Evolutionary conservation across 1,140 invertebrate genomes (phyloP), one percentile per base, ranked within the genome.

Genomic region (Anthonomus grandis): DNA sequence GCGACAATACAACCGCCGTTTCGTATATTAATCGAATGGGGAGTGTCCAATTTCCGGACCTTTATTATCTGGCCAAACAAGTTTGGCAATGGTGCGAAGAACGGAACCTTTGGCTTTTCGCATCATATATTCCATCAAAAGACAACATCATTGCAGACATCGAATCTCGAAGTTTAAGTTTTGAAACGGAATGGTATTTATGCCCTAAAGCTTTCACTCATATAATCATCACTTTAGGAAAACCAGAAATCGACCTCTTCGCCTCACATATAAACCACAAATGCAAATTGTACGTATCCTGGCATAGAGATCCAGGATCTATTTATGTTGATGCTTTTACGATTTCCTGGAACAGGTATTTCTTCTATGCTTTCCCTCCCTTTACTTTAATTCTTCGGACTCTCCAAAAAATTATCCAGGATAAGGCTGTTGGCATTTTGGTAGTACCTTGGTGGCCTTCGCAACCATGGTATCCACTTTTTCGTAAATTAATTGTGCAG

Each of bases 51-150:
- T 67, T 57, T 21, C 65, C 64, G 0, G 57, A 71, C 24, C 46
- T 74, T 27, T 67, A 64, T 42, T 13, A 45, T n/a, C 12, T 74
- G 15, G 17, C 64, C 15, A 57, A 55, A 42, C 2, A 31, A 1
- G 69, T 74, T 31, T 73, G 71, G 71, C 66, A 70, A 41, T 76
- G 68, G 69, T 71, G 69, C 44, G 71, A 75, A 54, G 21, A 25
- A 1, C 55, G 67, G 15, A 61, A 67, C 4, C 53, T 74, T 17
- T 72, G 48, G 56, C 3, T 74, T 4, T 67, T 65, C 25, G 71
- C 70, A 4, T 69, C 72, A 2, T 74, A 74, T 41, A 66, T 75
- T 2, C 68, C 64, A 41, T 68, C 73, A 2, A 64, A 64, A 44
- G 60, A 74, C 18, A 70, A 71, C 45, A 18, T 51, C 0, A 59